Percentiles rank a stretch among this genome's conserved stretches.
Evolutionary conservation across 2,113 vertebrate species (phyloP).

Genomic region (Panthera tigris): DNA sequence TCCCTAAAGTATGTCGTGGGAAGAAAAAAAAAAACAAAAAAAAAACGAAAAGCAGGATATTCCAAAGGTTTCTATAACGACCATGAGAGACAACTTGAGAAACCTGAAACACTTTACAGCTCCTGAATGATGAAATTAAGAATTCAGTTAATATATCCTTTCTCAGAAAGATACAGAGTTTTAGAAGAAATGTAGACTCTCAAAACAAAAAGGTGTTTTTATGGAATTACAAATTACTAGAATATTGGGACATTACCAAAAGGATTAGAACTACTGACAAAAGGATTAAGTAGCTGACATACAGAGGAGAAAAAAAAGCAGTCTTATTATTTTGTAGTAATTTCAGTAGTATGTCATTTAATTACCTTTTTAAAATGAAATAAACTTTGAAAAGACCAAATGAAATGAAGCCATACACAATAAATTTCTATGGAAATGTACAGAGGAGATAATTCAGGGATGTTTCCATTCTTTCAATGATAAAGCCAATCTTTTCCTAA

Average conservation of each 20-base stretch:
- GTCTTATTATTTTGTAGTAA: background rate
- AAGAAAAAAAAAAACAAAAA: no score
- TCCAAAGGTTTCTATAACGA: conserved; percentile 32
- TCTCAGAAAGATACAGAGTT: conserved; percentile 30
- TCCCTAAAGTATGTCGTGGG: background rate
- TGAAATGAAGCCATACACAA: conserved; percentile 16
- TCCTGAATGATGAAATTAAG: conserved; percentile 26
- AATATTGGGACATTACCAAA: conserved; percentile 7
- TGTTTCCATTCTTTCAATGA: conserved; percentile 36
- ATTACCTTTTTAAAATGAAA: conserved; percentile 43
- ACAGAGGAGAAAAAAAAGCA: background rate
- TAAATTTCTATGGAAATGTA: conserved; percentile 13
- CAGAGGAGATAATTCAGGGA: background rate
- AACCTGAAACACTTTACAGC: background rate
- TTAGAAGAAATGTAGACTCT: background rate
- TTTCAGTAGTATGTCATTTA: background rate
- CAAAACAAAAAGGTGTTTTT: conserved; percentile 51
- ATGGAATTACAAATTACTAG: background rate
- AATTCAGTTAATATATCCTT: conserved; percentile 23
- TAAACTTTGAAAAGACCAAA: conserved; percentile 30
- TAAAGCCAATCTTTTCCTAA: conserved; percentile 5
- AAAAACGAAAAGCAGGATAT: background rate
- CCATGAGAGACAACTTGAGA: background rate
- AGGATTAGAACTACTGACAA: background rate
- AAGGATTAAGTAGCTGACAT: background rate